Evolutionary conservation across 2,113 vertebrate species (phyloP), one percentile per base, ranked within the genome.

Genomic region (Elanus axillaris): DNA sequence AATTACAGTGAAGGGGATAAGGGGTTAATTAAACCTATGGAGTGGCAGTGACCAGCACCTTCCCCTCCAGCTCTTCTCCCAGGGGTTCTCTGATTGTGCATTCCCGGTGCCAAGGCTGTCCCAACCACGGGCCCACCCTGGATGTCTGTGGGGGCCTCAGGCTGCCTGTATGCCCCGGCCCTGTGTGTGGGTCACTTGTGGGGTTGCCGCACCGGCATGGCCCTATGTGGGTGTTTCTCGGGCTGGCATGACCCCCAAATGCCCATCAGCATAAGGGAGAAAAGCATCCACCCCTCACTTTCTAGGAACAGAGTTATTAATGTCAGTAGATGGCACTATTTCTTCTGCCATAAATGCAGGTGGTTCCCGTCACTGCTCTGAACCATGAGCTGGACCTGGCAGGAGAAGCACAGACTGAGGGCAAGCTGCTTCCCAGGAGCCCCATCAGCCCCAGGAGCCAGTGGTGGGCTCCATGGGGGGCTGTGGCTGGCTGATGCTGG

Each of bases 251-350:
- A 38, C n/a, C 60, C 60, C 64, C 6, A 6, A 36, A n/a, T 3
- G 3, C 34, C 36, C 10, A 34, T 19, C 31, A 1, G 14, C 42
- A 5, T 25, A 0, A 23, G 11, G 8, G 22, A 81, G 47, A 40
- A 13, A 11, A 71, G 31, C 55, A 7, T 52, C 40, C 2, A 2
- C 23, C 59, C 20, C 63, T 13, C 0, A 72, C 91, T 95, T 91
- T 96, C 96, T 72, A 95, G 91, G 91, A 94, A 95, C 5, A 16
- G 21, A 23, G 53, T 31, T 15, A 11, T 38, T n/a, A 7, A 32
- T 45, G 97, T 94, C 97, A 82, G 96, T 89, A 97, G 97, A 90
- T 97, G 97, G 96, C 94, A 93, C 95, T 89, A 25, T 97, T 97
- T 96, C 90, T 96, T 95, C 87, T 96, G 85, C 0, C 15, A 83